Conservation (phyloP, 1,140 invertebrate genomes). For the Plectus sambesii region DNA sequence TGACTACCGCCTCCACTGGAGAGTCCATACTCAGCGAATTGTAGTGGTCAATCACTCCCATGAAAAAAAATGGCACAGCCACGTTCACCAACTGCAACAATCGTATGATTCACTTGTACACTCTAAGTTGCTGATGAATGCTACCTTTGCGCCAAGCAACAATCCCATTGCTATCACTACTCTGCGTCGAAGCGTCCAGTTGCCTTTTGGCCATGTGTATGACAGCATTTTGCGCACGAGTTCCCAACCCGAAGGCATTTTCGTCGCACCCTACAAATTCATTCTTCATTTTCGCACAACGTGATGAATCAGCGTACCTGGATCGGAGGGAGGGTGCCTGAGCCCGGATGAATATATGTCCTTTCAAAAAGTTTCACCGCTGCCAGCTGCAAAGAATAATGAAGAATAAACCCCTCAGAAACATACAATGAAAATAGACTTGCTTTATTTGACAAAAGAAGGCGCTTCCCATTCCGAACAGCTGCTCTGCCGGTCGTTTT, state of each 20-base stretch:
- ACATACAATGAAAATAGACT: too few species aligned
- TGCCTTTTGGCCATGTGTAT: constrained; percentile 92
- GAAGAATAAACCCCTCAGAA: too few species aligned
- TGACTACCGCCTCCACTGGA: constrained; percentile 45
- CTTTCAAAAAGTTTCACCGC: too few species aligned
- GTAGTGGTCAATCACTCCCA: constrained; percentile 82
- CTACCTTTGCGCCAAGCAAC: constrained; percentile 51
- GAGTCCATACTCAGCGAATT: constrained; percentile 51
- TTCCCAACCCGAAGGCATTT: constrained; percentile 52
- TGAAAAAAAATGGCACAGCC: constrained; percentile 89
- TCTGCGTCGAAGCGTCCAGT: constrained; percentile 62
- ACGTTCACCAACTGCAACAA: constrained; percentile 75
- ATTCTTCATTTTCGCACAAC: too few species aligned
- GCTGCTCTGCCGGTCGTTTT: too few species aligned
- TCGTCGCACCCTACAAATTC: too few species aligned
- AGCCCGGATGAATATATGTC: too few species aligned
- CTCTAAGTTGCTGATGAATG: constrained; percentile 7
- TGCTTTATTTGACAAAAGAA: too few species aligned
- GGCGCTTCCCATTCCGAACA: too few species aligned
- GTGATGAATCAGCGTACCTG: too few species aligned
- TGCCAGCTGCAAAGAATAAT: too few species aligned
- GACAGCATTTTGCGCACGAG: constrained; percentile 75
- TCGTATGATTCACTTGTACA: neutral
- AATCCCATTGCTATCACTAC: constrained; percentile 67
- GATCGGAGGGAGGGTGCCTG: too few species aligned